Evolutionary conservation across 2,888 invertebrate species (phyloP).

Genomic region (Sylvicola fuscatus): DNA sequence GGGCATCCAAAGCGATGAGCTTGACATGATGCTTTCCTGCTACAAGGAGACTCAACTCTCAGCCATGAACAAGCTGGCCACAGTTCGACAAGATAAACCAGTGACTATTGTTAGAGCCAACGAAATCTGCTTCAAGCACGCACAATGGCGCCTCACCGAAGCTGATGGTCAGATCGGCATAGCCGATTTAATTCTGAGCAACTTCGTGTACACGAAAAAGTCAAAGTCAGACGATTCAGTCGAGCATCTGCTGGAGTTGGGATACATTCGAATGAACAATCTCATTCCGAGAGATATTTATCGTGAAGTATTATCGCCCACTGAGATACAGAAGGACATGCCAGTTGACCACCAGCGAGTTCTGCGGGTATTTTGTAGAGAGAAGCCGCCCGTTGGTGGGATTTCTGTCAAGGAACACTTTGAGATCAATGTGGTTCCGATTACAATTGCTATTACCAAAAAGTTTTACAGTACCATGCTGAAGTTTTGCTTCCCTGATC

Average conservation of each 20-base stretch:
- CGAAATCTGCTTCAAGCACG: conserved; percentile 96
- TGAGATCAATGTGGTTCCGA: conserved; percentile 92
- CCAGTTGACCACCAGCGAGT: conserved; percentile 85
- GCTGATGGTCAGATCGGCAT: conserved; percentile 96
- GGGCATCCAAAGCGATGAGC: conserved; percentile 72
- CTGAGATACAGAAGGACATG: conserved; percentile 62
- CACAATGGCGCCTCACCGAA: conserved; percentile 94
- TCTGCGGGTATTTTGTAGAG: conserved; percentile 83
- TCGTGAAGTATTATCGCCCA: conserved; percentile 65
- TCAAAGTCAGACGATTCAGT: conserved; percentile 94
- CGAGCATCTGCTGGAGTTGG: conserved; percentile 89
- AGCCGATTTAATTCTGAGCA: conserved; percentile 84
- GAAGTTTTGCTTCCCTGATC: conserved; percentile 92
- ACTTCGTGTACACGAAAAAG: conserved; percentile 93
- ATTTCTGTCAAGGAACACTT: conserved; percentile 98
- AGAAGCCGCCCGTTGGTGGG: conserved; percentile 94
- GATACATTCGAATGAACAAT: conserved; percentile 89
- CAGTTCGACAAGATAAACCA: conserved; percentile 46
- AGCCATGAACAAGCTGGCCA: conserved; percentile 34
- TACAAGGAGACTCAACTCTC: conserved; percentile 61
- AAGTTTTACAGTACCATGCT: conserved; percentile 95
- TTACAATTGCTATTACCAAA: conserved; percentile 80
- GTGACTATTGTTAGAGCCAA: conserved; percentile 63
- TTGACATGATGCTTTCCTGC: conserved; percentile 88
- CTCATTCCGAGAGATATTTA: conserved; percentile 86